These are phyloP conservation scores for Gallinago undulata DNA, from an alignment of 2,113 vertebrate species.

Conservation along the genomic window DNA sequence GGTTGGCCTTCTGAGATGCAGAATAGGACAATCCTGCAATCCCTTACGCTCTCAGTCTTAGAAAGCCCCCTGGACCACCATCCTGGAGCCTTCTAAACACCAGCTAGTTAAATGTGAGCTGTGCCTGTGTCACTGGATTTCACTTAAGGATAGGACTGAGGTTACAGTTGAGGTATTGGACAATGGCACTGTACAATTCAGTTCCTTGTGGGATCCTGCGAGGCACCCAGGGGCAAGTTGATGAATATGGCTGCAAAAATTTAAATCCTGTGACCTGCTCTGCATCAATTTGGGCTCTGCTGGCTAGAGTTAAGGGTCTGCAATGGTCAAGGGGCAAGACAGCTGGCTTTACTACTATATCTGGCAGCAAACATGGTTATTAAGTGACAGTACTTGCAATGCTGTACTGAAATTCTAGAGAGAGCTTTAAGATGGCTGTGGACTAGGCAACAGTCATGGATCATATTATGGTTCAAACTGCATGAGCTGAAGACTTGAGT, in stretches of 20 bases:
- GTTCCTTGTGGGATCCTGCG: neutral
- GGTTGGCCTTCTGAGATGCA: neutral
- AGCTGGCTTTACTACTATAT: neutral
- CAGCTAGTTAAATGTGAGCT: neutral
- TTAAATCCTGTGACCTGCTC: neutral
- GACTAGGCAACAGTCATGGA: neutral
- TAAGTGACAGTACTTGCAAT: neutral
- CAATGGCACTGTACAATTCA: rapidly evolving
- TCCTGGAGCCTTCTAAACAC: neutral
- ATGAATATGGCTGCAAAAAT: neutral
- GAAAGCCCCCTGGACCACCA: neutral
- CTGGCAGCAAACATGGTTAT: rapidly evolving
- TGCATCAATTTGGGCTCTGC: neutral
- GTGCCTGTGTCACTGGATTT: neutral
- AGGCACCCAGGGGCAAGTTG: neutral
- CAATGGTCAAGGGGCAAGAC: neutral
- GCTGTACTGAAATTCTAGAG: neutral
- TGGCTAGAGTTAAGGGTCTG: neutral
- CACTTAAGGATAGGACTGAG: neutral
- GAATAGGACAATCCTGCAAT: neutral
- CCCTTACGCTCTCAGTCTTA: neutral
- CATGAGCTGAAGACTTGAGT: neutral
- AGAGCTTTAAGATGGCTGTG: neutral
- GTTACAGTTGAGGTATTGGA: neutral
- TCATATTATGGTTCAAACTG: neutral